Evolutionary conservation across 1,140 invertebrate genomes (phyloP), one percentile per base, ranked within the genome.

Genomic region (Mya arenaria): DNA sequence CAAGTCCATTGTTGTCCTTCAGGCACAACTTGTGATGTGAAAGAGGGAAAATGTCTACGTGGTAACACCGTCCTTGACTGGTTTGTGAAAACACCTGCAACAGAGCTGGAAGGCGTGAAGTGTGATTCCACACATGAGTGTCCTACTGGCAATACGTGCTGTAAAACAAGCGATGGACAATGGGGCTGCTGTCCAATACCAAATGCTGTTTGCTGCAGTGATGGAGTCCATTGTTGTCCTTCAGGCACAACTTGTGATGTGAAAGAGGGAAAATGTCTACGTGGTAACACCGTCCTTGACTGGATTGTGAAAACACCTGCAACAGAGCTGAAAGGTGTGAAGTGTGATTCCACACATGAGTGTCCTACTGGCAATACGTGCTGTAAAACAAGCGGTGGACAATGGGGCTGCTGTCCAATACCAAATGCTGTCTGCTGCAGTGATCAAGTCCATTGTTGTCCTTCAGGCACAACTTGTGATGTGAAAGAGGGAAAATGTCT

Each of bases 281-380:
- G 55, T 36, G 69, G 52, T 37, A 39, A 62, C n/a, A 36, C 25
- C 6, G 19, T 41, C 10, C n/a, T 72, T 23, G 69, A 79, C 36
- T 84, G 80, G 84, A 71, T 84, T 72, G 60, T 81, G 41, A 85
- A 86, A 52, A 30, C 25, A 23, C 75, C 66, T 1, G 75, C 37
- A 17, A 60, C 41, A 63, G n/a, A 52, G 55, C 56, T 68, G 30
- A 32, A 37, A n/a, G 62, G 34, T 77, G 81, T 88, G 2, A 65
- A 83, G 13, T 91, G 90, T 85, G 82, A 84, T 39, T 84, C 85
- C 34, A 63, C 65, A 19, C 79, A 66, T 55, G 74, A 89, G 37
- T 93, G 93, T 84, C 90, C 88, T 13, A 75, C 86, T 83, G 87
- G 85, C 15, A 84, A 86, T 23, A 93, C 93, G 15, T 93, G 93